phyloP scores from a whole-genome alignment of 2,113 vertebrate genomes.

The Trichechus manatus region DNA sequence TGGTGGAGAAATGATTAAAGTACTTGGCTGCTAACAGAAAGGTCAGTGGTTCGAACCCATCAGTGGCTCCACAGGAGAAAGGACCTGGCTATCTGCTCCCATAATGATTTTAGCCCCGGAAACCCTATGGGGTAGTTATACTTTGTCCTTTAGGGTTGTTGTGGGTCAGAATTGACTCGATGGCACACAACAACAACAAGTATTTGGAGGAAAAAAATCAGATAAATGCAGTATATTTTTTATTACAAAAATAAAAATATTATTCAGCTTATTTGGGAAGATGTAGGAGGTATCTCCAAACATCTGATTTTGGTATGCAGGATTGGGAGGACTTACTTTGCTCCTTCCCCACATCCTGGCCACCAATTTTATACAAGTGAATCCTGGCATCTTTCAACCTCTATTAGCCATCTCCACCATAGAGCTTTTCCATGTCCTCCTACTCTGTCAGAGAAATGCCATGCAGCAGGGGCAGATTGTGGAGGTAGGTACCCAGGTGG shows the following conservation, averaged over 20 bases:
- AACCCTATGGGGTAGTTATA: background rate
- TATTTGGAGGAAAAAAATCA: background rate
- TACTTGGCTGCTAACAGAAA: background rate
- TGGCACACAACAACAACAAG: background rate
- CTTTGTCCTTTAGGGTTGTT: background rate
- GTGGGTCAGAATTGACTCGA: background rate
- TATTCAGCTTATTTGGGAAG: background rate
- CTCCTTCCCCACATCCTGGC: background rate
- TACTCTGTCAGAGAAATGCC: background rate
- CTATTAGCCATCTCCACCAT: background rate
- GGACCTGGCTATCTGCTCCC: background rate
- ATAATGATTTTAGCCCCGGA: background rate
- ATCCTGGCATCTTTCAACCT: conserved; percentile 17
- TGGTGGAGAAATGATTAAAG: background rate
- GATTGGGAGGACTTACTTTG: background rate
- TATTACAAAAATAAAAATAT: conserved; percentile 26
- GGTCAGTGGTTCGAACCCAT: background rate
- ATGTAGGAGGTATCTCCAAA: background rate
- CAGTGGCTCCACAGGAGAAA: background rate
- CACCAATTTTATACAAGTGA: background rate
- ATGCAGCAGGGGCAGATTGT: background rate
- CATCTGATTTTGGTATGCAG: background rate
- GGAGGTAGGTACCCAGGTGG: background rate
- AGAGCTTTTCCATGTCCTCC: background rate
- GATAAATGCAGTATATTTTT: conserved; percentile 15